A percentile compares a stretch with the other conserved stretches of the same genome.
Evolutionary conservation across 2,888 invertebrate genomes (phyloP).

Genomic region (Thelaira solivaga): DNA sequence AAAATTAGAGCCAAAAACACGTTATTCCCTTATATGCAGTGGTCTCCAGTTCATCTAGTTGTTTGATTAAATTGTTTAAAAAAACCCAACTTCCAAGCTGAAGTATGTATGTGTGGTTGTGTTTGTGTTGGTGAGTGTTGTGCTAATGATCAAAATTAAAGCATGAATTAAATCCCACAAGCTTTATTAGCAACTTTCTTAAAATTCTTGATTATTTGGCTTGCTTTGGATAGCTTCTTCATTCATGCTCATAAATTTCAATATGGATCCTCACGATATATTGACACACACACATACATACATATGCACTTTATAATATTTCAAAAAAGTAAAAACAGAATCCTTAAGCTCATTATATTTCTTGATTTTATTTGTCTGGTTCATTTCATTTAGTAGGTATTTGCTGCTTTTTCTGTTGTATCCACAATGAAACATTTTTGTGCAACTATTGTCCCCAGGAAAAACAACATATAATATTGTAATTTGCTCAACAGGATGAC

Average conservation of each 20-base stretch:
- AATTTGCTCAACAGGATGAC: constrained; percentile 61
- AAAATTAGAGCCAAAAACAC: neutral
- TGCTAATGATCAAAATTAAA: neutral
- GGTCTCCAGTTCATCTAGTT: neutral
- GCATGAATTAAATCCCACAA: too few relatives aligned
- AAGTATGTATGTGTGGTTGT: neutral
- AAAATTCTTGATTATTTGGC: too few relatives aligned
- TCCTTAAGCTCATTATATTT: constrained; percentile 42
- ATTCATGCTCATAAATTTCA: neutral
- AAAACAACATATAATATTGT: constrained; percentile 57
- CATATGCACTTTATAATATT: too few relatives aligned
- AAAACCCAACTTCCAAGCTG: too few relatives aligned
- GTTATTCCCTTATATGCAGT: neutral
- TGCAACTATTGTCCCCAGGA: constrained; percentile 52
- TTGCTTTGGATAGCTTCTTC: neutral
- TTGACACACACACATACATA: neutral
- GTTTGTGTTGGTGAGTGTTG: too few relatives aligned
- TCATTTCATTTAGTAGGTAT: constrained; percentile 11
- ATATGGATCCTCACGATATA: neutral
- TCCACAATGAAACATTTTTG: constrained; percentile 51
- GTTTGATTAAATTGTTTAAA: neutral
- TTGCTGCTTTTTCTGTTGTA: neutral
- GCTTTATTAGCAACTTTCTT: neutral
- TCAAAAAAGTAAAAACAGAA: too few relatives aligned
- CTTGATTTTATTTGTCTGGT: constrained; percentile 14